Conservation (phyloP, 2,888 invertebrate genomes). For the Macaria liturata region DNA sequence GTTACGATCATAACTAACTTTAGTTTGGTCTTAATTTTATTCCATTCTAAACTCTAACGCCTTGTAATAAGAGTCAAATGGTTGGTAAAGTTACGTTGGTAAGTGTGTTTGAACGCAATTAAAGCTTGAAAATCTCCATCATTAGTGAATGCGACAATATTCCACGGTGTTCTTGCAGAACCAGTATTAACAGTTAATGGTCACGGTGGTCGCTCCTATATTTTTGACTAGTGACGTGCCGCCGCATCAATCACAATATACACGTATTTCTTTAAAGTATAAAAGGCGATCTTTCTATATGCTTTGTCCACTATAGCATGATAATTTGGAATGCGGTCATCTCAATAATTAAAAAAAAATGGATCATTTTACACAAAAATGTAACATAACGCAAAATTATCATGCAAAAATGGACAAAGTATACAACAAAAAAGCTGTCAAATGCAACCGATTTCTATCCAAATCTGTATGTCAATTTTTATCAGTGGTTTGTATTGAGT, state of each 20-base stretch:
- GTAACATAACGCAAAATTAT: too few relatives aligned
- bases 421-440: too few relatives aligned
- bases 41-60: constrained; percentile 36
- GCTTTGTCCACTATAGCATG: too few relatives aligned
- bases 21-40: constrained; percentile 9
- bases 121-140: constrained; percentile 78
- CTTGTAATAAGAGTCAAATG: constrained; percentile 20
- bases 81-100: constrained; percentile 44
- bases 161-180: constrained; percentile 76
- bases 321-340: too few relatives aligned
- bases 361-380: too few relatives aligned
- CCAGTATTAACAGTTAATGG: constrained; percentile 22
- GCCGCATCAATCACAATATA: too few relatives aligned
- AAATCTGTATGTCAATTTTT: too few relatives aligned
- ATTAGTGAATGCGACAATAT: constrained; percentile 80
- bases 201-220: constrained; percentile 46
- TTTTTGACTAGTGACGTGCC: constrained; percentile 26
- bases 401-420: too few relatives aligned
- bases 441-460: too few relatives aligned
- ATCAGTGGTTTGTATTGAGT: too few relatives aligned
- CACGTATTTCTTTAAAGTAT: constrained; percentile 33
- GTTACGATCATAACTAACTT: constrained; percentile 50
- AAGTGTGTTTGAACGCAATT: constrained; percentile 74
- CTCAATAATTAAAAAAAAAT: too few relatives aligned
- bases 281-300: too few relatives aligned